These are phyloP conservation scores for Tetramorium parvispinum DNA, from an alignment of 1,140 invertebrate species.

Conservation along the genomic window DNA sequence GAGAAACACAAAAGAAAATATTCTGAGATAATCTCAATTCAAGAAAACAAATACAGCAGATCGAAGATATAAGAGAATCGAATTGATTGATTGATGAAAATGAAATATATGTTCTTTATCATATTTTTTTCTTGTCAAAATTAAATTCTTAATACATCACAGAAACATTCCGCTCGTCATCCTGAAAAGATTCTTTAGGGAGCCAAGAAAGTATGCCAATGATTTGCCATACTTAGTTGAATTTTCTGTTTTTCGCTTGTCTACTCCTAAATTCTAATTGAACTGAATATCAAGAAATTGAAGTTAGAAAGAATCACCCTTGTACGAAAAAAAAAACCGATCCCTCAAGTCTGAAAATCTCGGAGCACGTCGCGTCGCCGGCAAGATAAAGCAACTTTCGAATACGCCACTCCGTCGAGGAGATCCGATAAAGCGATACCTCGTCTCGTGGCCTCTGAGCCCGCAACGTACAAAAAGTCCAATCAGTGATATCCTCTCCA, in stretches of 20 bases:
- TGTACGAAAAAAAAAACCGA: not conserved
- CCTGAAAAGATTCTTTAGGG: not conserved
- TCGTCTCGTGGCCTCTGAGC: not conserved
- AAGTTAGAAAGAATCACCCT: not conserved
- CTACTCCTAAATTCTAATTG: too few species aligned
- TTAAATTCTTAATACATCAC: not conserved
- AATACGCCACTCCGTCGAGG: not conserved
- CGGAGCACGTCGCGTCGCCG: not conserved
- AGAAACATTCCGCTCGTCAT: not conserved
- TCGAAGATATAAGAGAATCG: not conserved
- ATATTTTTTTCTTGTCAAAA: not conserved
- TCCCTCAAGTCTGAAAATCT: not conserved
- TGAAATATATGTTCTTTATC: not conserved
- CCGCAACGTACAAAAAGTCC: slow-evolving; percentile 13
- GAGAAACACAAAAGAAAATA: not conserved
- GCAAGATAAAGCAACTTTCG: not conserved
- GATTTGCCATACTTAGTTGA: not conserved
- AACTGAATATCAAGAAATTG: not conserved
- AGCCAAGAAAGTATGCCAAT: too few species aligned
- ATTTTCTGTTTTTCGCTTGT: not conserved
- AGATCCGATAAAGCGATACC: slow-evolving; percentile 23
- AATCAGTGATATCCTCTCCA: slow-evolving; percentile 51
- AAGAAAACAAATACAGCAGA: not conserved
- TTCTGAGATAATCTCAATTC: not conserved
- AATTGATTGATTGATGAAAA: not conserved